A percentile compares a stretch with the other conserved stretches of the same genome.
These are phyloP conservation scores for Engystomops pustulosus DNA, from an alignment of 2,113 vertebrate genomes.

Conservation along the genomic window DNA sequence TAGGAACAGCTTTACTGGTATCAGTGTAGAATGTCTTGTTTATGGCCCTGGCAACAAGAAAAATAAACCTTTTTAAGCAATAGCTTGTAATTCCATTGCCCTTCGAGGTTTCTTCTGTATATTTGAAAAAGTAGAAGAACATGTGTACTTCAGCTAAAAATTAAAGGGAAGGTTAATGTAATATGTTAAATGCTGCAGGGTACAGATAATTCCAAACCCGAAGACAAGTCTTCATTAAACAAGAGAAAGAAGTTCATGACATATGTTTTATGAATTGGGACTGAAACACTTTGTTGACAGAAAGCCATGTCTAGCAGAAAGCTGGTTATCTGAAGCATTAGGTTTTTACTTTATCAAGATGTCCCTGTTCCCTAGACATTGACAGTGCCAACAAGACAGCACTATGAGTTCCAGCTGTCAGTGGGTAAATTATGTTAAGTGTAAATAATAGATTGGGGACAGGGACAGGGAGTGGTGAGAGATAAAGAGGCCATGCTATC, in stretches of 20 bases:
- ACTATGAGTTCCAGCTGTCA: constrained; percentile 52
- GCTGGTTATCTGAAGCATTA: constrained; percentile 66
- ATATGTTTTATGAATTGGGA: constrained; percentile 59
- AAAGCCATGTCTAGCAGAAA: constrained; percentile 64
- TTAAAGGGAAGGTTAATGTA: constrained; percentile 3
- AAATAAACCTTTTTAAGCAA: neutral
- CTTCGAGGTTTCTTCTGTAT: neutral
- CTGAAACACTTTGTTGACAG: constrained; percentile 66
- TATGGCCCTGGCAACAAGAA: neutral
- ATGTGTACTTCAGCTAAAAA: constrained; percentile 20
- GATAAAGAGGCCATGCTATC: constrained; percentile 45
- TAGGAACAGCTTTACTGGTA: neutral
- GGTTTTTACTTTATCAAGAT: constrained; percentile 66
- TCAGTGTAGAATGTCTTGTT: neutral
- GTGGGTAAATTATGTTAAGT: constrained; percentile 54
- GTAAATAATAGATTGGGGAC: constrained; percentile 57
- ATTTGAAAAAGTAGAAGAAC: constrained; percentile 29
- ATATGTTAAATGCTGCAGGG: constrained; percentile 40
- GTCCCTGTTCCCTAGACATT: constrained; percentile 64
- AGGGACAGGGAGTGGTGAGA: constrained; percentile 49
- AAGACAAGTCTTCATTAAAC: constrained; percentile 47
- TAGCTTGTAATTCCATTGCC: neutral
- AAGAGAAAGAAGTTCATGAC: constrained; percentile 52
- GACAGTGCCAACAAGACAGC: constrained; percentile 59
- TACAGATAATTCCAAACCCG: constrained; percentile 34